phyloP scores from a whole-genome alignment of 2,113 vertebrate genomes.

The Arothron firmamentum region DNA sequence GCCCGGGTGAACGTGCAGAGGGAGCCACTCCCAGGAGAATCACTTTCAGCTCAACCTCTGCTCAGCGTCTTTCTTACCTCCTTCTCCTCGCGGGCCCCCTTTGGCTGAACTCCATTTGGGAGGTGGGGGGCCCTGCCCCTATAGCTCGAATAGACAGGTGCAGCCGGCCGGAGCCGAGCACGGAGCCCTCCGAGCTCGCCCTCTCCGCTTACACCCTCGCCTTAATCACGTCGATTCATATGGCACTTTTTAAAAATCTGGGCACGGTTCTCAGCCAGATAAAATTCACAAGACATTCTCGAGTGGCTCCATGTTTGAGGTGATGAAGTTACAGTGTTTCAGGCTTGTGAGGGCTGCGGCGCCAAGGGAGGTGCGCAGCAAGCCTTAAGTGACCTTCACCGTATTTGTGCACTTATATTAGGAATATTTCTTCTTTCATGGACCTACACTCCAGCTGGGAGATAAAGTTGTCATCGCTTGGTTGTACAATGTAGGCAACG shows the following conservation, averaged over 20 bases:
- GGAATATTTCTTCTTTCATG: too few relatives aligned
- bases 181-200: slow-evolving; percentile 29
- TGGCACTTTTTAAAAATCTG: slow-evolving; percentile 37
- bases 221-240: slow-evolving; percentile 52
- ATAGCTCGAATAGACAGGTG: slow-evolving; percentile 61
- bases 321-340: slow-evolving; percentile 47
- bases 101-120: slow-evolving; percentile 55
- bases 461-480: too few relatives aligned
- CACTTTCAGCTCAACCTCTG: slow-evolving; percentile 41
- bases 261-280: slow-evolving; percentile 41
- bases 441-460: too few relatives aligned
- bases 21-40: slow-evolving; percentile 61
- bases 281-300: slow-evolving; percentile 34
- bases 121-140: slow-evolving; percentile 47
- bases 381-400: too few relatives aligned
- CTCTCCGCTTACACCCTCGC: slow-evolving; percentile 60
- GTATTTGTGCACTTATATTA: too few relatives aligned
- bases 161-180: slow-evolving; percentile 52
- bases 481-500: too few relatives aligned
- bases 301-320: slow-evolving; percentile 41
- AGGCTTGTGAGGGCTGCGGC: neutral
- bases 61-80: slow-evolving; percentile 39
- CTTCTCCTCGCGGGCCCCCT: slow-evolving; percentile 27
- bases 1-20: slow-evolving; percentile 33
- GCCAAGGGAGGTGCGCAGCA: neutral